Conservation (phyloP, 2,888 invertebrate genomes). For the Dinocampus coccinellae region DNA sequence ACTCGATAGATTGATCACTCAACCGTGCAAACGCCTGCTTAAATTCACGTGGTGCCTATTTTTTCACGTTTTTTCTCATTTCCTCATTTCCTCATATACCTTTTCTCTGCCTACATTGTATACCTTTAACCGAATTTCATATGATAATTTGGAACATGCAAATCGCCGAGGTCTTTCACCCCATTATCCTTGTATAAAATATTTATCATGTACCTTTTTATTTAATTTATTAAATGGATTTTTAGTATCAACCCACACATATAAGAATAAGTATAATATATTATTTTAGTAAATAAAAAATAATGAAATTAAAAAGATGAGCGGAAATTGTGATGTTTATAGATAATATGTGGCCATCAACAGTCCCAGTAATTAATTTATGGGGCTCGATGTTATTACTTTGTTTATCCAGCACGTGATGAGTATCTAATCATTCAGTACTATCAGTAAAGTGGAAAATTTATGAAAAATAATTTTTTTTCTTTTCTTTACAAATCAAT, state of each 20-base stretch:
- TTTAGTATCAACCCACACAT: not conserved
- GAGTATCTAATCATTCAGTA: constrained; percentile 11
- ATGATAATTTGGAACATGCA: constrained; percentile 18
- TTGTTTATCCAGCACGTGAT: constrained; percentile 14
- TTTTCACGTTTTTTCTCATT: not conserved
- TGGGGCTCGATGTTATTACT: constrained; percentile 15
- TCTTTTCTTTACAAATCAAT: too few species aligned
- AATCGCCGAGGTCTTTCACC: constrained; percentile 20
- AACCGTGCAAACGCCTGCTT: constrained; percentile 44
- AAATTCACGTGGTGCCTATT: constrained; percentile 1
- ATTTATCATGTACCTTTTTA: not conserved
- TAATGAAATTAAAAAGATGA: not conserved
- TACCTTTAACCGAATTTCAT: constrained; percentile 20
- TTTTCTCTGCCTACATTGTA: not conserved
- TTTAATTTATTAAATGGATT: not conserved
- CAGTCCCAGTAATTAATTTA: constrained; percentile 7
- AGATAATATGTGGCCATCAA: not conserved
- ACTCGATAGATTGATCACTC: constrained; percentile 49
- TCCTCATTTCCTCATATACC: not conserved
- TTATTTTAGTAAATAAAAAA: not conserved
- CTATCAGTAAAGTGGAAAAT: too few species aligned
- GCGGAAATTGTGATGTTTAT: not conserved
- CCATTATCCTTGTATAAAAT: not conserved
- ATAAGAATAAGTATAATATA: not conserved
- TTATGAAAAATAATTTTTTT: too few species aligned